phyloP scores from a whole-genome alignment of 1,140 invertebrate genomes.

The Paraescarpia echinospica region DNA sequence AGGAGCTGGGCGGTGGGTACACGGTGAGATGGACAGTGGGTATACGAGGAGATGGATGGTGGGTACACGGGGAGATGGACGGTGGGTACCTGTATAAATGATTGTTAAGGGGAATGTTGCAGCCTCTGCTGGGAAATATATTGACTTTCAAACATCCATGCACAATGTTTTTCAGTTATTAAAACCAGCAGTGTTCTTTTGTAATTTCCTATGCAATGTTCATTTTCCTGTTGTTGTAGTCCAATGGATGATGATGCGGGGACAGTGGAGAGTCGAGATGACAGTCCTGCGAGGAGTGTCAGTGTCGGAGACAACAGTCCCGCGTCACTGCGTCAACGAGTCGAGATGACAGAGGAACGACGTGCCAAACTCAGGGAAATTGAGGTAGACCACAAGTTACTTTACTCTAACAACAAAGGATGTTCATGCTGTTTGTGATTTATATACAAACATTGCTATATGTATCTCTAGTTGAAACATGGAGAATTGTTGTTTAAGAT shows the following conservation, averaged over 20 bases:
- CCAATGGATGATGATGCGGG: conserved; percentile 53
- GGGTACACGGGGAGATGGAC: not conserved
- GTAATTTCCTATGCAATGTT: not conserved
- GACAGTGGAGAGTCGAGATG: conserved; percentile 31
- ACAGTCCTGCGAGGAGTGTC: conserved; percentile 35
- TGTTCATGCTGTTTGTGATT: not conserved
- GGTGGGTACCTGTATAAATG: not conserved
- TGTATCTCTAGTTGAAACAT: not conserved
- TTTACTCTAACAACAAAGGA: not conserved
- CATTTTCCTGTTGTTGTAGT: conserved; percentile 24
- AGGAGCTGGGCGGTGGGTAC: not conserved
- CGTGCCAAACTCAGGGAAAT: conserved; percentile 85
- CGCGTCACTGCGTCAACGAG: conserved; percentile 14
- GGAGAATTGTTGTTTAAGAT: not conserved
- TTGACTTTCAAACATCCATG: no score
- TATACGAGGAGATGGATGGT: not conserved
- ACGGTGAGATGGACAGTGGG: not conserved
- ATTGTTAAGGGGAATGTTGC: not conserved
- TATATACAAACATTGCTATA: not conserved
- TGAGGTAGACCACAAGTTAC: conserved; percentile 62
- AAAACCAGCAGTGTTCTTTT: not conserved
- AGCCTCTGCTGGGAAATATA: not conserved
- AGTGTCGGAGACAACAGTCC: conserved; percentile 4
- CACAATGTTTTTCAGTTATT: not conserved
- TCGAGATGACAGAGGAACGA: conserved; percentile 69